Conservation (phyloP, 2,888 invertebrate genomes). For the Cataglyphis altisquamis region DNA sequence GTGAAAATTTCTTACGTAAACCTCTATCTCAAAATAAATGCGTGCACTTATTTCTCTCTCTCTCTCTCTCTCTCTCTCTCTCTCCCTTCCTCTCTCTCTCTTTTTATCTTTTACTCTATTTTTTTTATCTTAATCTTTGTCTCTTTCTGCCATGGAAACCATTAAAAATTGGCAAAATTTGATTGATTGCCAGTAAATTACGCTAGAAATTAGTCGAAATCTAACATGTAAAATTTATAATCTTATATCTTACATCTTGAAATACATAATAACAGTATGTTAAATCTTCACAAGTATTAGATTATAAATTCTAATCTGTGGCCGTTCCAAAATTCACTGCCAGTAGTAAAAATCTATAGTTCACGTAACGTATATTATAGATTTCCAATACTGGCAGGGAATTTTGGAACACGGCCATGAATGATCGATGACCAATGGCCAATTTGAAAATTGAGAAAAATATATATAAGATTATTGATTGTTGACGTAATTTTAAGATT, state of each 20-base stretch:
- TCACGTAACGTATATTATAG: no score
- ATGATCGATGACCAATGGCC: not conserved
- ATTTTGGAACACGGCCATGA: not conserved
- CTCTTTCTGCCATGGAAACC: not conserved
- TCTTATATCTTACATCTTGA: not conserved
- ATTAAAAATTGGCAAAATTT: slow-evolving; percentile 8
- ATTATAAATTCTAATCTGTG: not conserved
- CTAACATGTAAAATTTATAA: slow-evolving; percentile 9
- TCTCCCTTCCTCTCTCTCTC: not conserved
- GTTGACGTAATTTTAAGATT: not conserved
- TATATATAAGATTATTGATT: not conserved
- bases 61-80: not conserved
- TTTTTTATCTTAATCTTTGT: no score
- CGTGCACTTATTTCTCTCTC: not conserved
- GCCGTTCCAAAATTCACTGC: no score
- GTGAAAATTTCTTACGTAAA: slow-evolving; percentile 45
- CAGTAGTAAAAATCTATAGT: no score
- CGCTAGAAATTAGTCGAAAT: not conserved
- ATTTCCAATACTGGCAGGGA: no score
- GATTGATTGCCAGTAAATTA: slow-evolving; percentile 2
- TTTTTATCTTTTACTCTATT: no score
- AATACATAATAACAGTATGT: slow-evolving; percentile 6
- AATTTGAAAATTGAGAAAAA: not conserved
- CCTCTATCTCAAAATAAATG: slow-evolving; percentile 14
- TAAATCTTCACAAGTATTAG: slow-evolving; percentile 36